A percentile compares a stretch with the other conserved stretches of the same genome.
Evolutionary conservation across 35 echinoderm and acorn worm species (phyloP).

Genomic region (Eucidaris tribuloides): DNA sequence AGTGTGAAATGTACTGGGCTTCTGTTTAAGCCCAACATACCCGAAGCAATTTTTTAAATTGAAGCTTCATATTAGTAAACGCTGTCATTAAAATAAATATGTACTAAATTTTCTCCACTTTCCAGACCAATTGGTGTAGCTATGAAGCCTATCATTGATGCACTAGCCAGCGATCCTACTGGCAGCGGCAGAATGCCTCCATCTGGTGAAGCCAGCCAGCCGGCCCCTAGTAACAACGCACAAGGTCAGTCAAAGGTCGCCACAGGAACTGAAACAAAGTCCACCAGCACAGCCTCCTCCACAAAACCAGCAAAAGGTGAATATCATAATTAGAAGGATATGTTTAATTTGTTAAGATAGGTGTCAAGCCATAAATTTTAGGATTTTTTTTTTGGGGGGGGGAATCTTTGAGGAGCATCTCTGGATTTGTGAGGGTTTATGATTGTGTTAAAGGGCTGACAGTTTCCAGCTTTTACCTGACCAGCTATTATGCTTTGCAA

Average conservation of each 20-base stretch:
- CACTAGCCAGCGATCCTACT: slow-evolving; percentile 73
- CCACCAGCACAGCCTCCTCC: not conserved
- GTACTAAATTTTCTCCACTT: slow-evolving; percentile 22
- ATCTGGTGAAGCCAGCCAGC: not conserved
- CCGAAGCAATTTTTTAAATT: too few species aligned
- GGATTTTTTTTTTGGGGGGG: too few species aligned
- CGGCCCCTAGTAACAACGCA: not conserved
- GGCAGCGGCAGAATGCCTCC: slow-evolving; percentile 24
- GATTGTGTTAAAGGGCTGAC: not conserved
- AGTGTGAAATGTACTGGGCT: too few species aligned
- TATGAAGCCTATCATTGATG: slow-evolving; percentile 82
- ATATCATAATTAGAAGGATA: not conserved
- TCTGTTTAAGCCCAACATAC: too few species aligned
- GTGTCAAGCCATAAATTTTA: not conserved
- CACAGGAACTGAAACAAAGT: not conserved
- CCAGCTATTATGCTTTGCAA: too few species aligned
- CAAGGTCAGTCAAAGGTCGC: not conserved
- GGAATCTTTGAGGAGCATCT: too few species aligned
- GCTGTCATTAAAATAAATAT: too few species aligned
- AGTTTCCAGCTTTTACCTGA: not conserved
- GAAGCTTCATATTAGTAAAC: too few species aligned
- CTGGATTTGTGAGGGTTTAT: too few species aligned
- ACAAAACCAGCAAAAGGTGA: not conserved
- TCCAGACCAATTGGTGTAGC: slow-evolving; percentile 81
- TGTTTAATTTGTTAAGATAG: not conserved